Conservation (phyloP, 2,888 invertebrate species). For the Listrodromus nycthemerus region DNA sequence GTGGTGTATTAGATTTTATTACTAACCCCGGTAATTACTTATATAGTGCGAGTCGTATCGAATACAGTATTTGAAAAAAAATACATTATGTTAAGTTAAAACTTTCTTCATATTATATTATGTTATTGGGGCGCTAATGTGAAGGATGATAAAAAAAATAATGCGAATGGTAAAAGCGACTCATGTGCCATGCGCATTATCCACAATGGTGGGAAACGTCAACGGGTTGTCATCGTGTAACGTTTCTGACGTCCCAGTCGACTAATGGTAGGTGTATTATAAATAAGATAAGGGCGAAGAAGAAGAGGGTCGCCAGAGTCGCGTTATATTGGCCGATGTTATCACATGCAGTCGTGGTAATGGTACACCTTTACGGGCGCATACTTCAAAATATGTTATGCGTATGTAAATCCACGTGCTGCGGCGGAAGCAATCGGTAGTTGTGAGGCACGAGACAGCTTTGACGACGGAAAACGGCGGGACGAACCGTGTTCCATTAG, state of each 20-base stretch:
- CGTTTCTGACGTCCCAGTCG: constrained; percentile 1
- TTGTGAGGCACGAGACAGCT: neutral
- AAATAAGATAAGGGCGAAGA: constrained; percentile 33
- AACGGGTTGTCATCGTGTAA: constrained; percentile 57
- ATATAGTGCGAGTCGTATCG: too few relatives aligned
- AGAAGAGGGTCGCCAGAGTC: constrained; percentile 58
- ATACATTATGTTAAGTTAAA: neutral
- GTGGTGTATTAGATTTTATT: too few relatives aligned
- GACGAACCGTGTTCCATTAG: constrained; percentile 7
- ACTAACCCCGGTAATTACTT: too few relatives aligned
- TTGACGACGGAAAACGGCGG: constrained; percentile 2
- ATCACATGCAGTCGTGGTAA: constrained; percentile 54
- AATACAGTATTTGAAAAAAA: too few relatives aligned
- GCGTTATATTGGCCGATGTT: constrained; percentile 57
- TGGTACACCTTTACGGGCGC: constrained; percentile 48
- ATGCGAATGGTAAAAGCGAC: neutral
- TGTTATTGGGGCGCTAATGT: neutral
- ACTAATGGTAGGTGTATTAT: constrained; percentile 15
- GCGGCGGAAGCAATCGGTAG: constrained; percentile 5
- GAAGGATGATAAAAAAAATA: neutral
- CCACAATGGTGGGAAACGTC: constrained; percentile 33
- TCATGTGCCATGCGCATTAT: neutral
- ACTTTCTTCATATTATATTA: neutral
- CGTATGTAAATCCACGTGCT: constrained; percentile 29
- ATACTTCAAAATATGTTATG: constrained; percentile 50